A percentile compares a stretch with the other conserved stretches of the same genome.
These are phyloP conservation scores for Tyria jacobaeae DNA, from an alignment of 2,888 invertebrate species.

Conservation along the genomic window DNA sequence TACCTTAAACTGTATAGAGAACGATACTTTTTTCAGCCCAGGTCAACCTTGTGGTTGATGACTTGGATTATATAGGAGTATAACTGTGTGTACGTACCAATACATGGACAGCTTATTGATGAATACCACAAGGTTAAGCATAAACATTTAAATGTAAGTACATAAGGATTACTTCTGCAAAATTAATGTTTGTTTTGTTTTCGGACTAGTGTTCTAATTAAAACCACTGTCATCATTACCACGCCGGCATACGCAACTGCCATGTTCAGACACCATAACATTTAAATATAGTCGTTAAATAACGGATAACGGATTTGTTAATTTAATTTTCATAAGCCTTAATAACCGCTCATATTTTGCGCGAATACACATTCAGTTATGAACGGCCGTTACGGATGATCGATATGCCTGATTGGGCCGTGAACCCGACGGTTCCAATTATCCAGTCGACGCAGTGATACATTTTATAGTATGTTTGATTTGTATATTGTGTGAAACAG, in stretches of 20 bases:
- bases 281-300: too few species aligned
- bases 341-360: constrained; percentile 29
- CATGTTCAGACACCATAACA: constrained; percentile 1
- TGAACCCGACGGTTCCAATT: constrained; percentile 28
- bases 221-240: background rate
- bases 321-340: constrained; percentile 46
- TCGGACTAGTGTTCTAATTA: too few species aligned
- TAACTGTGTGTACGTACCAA: background rate
- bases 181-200: too few species aligned
- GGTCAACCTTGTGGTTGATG: constrained; percentile 48
- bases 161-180: too few species aligned
- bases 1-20: constrained; percentile 19
- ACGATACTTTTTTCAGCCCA: constrained; percentile 34
- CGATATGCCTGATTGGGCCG: constrained; percentile 34
- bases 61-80: background rate
- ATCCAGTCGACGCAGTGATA: constrained; percentile 25
- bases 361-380: constrained; percentile 33
- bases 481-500: background rate
- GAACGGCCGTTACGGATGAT: constrained; percentile 25
- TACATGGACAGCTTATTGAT: background rate
- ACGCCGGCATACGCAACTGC: too few species aligned
- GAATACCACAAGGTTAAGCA: too few species aligned
- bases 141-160: too few species aligned
- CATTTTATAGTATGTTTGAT: constrained; percentile 4
- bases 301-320: constrained; percentile 5